These are phyloP conservation scores for Prionace glauca DNA, from an alignment of 2,797 vertebrate genomes.

Conservation along the genomic window DNA sequence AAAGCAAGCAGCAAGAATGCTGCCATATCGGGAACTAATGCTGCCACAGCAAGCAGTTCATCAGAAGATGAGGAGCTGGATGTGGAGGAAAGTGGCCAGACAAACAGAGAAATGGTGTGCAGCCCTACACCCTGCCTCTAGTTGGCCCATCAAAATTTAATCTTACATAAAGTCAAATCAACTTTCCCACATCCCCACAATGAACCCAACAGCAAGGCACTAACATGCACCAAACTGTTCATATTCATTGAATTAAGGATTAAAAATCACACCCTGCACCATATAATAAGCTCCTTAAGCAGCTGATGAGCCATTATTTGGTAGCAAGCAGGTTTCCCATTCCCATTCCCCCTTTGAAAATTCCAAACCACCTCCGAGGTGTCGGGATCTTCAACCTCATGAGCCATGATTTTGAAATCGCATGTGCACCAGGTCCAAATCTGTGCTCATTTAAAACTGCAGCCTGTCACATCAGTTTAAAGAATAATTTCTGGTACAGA, in stretches of 20 bases:
- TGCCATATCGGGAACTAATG: no score
- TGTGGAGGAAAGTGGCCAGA: no score
- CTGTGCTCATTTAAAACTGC: not conserved
- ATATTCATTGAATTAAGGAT: not conserved
- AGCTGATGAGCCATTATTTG: not conserved
- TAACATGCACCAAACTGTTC: not conserved
- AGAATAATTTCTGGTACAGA: not conserved
- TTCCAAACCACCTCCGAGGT: not conserved
- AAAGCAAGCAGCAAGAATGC: no score
- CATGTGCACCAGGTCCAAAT: not conserved
- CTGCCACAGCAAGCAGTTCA: no score
- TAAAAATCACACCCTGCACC: not conserved
- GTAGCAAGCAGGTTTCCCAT: not conserved
- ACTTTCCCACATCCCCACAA: no score
- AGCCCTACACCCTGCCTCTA: no score
- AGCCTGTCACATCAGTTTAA: not conserved
- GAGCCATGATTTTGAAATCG: not conserved
- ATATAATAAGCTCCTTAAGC: not conserved
- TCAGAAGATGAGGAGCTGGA: no score
- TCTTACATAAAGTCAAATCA: no score
- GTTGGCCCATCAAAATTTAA: no score
- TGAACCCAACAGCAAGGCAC: no score
- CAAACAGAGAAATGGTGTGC: no score
- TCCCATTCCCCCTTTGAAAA: not conserved
- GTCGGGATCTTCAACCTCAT: not conserved